Conservation (phyloP, 92 coral and sea anemone species). For the Virgularia gustaviana region DNA sequence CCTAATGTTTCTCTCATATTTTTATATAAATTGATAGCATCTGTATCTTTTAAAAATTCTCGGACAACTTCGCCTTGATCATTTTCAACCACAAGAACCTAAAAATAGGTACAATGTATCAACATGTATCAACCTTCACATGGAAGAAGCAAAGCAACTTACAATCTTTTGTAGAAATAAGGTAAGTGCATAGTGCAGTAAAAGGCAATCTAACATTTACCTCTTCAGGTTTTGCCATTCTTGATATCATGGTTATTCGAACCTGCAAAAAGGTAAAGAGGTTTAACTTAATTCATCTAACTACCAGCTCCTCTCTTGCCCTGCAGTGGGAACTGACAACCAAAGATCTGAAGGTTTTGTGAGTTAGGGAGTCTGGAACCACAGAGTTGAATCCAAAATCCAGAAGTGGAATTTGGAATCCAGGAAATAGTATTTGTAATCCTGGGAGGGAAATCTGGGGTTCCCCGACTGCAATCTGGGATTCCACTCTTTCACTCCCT, state of each 20-base stretch:
- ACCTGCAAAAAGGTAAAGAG: constrained; percentile 50
- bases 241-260: constrained; percentile 88
- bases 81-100: constrained; percentile 98
- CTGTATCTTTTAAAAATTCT: constrained; percentile 98
- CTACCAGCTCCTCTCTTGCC: too few species aligned
- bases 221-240: constrained; percentile 99
- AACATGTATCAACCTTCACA: neutral
- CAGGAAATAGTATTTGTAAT: too few species aligned
- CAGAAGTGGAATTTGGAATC: too few species aligned
- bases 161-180: neutral
- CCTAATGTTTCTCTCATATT: constrained; percentile 98
- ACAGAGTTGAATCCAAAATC: too few species aligned
- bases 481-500: too few species aligned
- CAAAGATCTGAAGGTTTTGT: too few species aligned
- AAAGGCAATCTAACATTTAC: too few species aligned
- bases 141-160: neutral
- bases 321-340: too few species aligned
- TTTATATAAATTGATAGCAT: constrained; percentile 94
- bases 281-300: neutral
- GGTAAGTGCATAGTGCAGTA: neutral
- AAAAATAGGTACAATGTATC: neutral
- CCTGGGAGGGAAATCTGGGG: too few species aligned
- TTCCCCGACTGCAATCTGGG: too few species aligned
- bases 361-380: too few species aligned
- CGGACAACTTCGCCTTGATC: constrained; percentile 98